phyloP scores from a whole-genome alignment of 2,113 vertebrate species.

The Microcebus tavaratra region DNA sequence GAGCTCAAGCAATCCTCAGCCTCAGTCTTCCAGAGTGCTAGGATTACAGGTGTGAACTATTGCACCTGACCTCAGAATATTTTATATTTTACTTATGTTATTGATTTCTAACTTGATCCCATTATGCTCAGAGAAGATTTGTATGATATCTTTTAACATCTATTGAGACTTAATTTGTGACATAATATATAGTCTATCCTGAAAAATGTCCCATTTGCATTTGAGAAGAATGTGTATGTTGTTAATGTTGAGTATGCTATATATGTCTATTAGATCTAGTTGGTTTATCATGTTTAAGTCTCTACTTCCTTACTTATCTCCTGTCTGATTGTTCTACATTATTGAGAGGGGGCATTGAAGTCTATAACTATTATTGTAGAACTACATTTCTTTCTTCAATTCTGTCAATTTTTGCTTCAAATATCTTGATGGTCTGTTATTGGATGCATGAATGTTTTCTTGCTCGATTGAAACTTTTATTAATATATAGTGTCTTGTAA shows the following conservation, averaged over 20 bases:
- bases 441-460: not conserved
- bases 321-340: not conserved
- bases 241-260: not conserved
- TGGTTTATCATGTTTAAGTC: not conserved
- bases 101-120: not conserved
- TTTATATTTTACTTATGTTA: not conserved
- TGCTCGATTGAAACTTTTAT: not conserved
- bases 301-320: not conserved
- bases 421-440: not conserved
- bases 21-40: too few relatives aligned
- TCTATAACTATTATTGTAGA: not conserved
- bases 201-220: not conserved
- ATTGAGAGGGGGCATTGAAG: not conserved
- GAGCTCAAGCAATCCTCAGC: too few relatives aligned
- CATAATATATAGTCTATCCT: not conserved
- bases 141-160: not conserved
- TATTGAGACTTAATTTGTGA: not conserved
- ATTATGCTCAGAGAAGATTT: not conserved
- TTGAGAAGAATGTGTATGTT: not conserved
- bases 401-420: not conserved
- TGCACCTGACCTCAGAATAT: too few relatives aligned
- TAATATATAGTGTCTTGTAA: not conserved
- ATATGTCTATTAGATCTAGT: not conserved
- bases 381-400: not conserved
- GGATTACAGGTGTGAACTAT: too few relatives aligned